Percentiles rank a stretch among this genome's conserved stretches.
Conservation (phyloP, 2,888 invertebrate genomes). For the Coremacera marginata region DNA sequence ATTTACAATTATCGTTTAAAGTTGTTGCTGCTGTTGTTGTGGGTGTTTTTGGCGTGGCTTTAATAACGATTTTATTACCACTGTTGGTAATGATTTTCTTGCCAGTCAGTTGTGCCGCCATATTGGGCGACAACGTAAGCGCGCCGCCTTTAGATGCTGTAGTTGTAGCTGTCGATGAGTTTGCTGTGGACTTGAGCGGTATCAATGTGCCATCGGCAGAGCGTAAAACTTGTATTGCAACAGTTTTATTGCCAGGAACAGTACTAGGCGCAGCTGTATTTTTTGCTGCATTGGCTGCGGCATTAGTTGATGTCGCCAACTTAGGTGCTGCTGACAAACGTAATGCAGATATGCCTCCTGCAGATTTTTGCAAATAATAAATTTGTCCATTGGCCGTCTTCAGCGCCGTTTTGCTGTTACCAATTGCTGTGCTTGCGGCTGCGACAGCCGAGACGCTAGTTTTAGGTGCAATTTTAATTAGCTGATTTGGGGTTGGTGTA, state of each 20-base stretch:
- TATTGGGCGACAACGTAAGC: constrained; percentile 52
- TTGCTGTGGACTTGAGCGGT: constrained; percentile 50
- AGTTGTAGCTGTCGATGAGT: constrained; percentile 27
- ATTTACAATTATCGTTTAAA: constrained; percentile 10
- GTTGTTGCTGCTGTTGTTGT: constrained; percentile 25
- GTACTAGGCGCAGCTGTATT: constrained; percentile 24
- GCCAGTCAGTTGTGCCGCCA: constrained; percentile 42
- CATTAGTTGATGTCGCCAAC: constrained; percentile 17
- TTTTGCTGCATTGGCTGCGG: constrained; percentile 26
- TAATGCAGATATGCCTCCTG: constrained; percentile 50
- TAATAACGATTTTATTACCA: constrained; percentile 51
- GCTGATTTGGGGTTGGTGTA: constrained; percentile 40
- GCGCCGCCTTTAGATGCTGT: constrained; percentile 47
- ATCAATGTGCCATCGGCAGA: constrained; percentile 55
- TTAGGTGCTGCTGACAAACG: constrained; percentile 37
- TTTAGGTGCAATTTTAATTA: constrained; percentile 48
- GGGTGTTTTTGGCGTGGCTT: constrained; percentile 41
- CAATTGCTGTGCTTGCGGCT: constrained; percentile 36
- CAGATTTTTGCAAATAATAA: constrained; percentile 68
- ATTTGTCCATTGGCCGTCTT: constrained; percentile 69
- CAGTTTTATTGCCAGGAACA: constrained; percentile 45
- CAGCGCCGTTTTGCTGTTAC: constrained; percentile 55
- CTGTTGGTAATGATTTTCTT: constrained; percentile 52
- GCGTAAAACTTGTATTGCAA: constrained; percentile 60
- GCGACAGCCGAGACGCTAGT: constrained; percentile 19